Evolutionary conservation across 2,113 vertebrate genomes (phyloP), one percentile per base, ranked within the genome.

Genomic region (Hemiprocne comata): DNA sequence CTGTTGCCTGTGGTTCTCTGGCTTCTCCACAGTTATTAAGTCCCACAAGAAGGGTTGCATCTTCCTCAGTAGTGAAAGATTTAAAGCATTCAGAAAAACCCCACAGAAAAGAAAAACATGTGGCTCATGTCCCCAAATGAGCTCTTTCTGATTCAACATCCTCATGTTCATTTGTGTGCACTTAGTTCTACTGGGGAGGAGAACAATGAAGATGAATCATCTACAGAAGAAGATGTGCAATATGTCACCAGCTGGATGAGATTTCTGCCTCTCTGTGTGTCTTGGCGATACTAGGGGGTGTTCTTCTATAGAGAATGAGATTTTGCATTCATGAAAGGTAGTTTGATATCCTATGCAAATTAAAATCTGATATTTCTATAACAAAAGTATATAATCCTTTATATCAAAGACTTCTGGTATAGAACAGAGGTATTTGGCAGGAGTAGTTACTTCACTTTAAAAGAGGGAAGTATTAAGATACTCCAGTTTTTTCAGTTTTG

Each of bases 71-170:
- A 53, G 36, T 36, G n/a, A 80, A 83, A 61, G 33, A 86, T 66
- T 24, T 69, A 70, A 92, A 85, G 7, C 24, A 65, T 57, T 76
- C 23, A 69, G 23, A 57, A 62, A 48, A 61, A 6, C 14, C 29
- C 3, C 11, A 36, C 21, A 16, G 26, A 21, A 46, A 33, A 10
- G 7, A n/a, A 54, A 0, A 46, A 55, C 14, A 8, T 2, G 1
- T 58, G 20, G 10, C 10, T 87, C 8, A 33, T 64, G n/a, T 50
- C 25, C 15, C 13, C 69, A 66, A 3, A 51, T 12, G 51, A 24
- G 7, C 11, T 81, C 6, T 18, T 51, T 55, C 74, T 72, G 54
- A 33, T 64, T 69, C 36, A 83, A 58, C 17, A 29, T 25, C 28
- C 2, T 80, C 10, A 1, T 54, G 6, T 46, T 65, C 55, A 36